phyloP scores from a whole-genome alignment of 2,888 invertebrate genomes.

The Caenorhabditis zanzibari region DNA sequence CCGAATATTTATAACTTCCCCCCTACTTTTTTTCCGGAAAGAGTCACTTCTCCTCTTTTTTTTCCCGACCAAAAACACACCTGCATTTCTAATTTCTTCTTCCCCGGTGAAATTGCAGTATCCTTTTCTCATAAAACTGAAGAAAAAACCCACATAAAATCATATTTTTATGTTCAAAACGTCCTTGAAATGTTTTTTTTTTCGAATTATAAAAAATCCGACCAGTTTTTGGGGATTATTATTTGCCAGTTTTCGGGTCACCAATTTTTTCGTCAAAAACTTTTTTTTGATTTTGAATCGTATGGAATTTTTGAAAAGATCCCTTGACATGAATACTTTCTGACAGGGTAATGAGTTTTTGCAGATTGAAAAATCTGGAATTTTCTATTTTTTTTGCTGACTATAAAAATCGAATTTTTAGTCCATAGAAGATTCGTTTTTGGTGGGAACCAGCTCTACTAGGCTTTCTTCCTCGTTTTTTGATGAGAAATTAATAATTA shows the following conservation, averaged over 20 bases:
- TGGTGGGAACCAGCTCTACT: too few relatives aligned
- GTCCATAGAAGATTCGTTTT: too few relatives aligned
- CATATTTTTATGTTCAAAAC: slow-evolving; percentile 8
- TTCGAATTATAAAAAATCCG: too few relatives aligned
- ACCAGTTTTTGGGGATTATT: too few relatives aligned
- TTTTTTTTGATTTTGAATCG: not conserved
- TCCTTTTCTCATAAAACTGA: not conserved
- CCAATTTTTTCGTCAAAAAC: slow-evolving; percentile 48
- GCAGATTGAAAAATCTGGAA: not conserved
- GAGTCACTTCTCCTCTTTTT: not conserved
- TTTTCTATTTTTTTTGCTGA: not conserved
- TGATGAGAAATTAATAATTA: too few relatives aligned
- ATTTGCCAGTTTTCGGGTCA: not conserved
- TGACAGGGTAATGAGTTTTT: not conserved
- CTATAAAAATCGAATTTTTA: too few relatives aligned
- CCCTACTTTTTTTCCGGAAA: not conserved
- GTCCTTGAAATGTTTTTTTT: not conserved
- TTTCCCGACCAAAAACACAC: slow-evolving; percentile 12
- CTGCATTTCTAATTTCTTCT: slow-evolving; percentile 51
- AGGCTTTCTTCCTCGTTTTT: too few relatives aligned
- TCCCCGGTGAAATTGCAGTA: too few relatives aligned
- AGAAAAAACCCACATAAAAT: too few relatives aligned
- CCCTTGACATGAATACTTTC: not conserved
- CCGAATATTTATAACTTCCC: slow-evolving; percentile 28
- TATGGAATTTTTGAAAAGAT: too few relatives aligned